phyloP scores from a whole-genome alignment of 2,888 invertebrate genomes.

The Ichneumon xanthorius region DNA sequence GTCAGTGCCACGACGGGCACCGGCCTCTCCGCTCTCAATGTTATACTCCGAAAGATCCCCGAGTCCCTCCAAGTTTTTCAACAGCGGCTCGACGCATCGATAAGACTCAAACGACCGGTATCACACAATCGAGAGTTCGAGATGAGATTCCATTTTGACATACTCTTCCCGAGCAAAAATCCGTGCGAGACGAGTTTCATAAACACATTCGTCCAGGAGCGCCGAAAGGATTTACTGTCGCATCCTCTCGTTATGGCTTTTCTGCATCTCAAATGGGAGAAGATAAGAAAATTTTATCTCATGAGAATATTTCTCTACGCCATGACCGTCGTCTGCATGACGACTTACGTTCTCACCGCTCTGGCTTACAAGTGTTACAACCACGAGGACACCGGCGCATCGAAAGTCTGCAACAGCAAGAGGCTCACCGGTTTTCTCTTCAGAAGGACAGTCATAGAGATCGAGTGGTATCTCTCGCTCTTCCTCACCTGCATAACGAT shows the following conservation, averaged over 20 bases:
- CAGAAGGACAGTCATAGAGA: slow-evolving; percentile 78
- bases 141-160: slow-evolving; percentile 82
- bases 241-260: slow-evolving; percentile 86
- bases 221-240: slow-evolving; percentile 84
- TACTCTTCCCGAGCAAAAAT: slow-evolving; percentile 82
- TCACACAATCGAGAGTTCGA: slow-evolving; percentile 83
- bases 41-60: slow-evolving; percentile 85
- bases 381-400: slow-evolving; percentile 74
- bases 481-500: slow-evolving; percentile 82
- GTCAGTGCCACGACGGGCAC: slow-evolving; percentile 84
- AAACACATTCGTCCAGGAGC: slow-evolving; percentile 85
- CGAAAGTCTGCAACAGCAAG: slow-evolving; percentile 79
- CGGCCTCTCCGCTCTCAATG: slow-evolving; percentile 84
- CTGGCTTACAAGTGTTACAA: slow-evolving; percentile 83
- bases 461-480: slow-evolving; percentile 81
- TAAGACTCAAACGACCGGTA: slow-evolving; percentile 80
- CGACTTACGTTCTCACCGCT: slow-evolving; percentile 81
- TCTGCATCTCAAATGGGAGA: slow-evolving; percentile 85
- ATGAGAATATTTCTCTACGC: slow-evolving; percentile 81
- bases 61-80: slow-evolving; percentile 84
- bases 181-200: slow-evolving; percentile 84
- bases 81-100: slow-evolving; percentile 83
- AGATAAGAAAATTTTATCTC: slow-evolving; percentile 85
- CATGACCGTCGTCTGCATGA: slow-evolving; percentile 82
- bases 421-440: slow-evolving; percentile 79